Conservation (phyloP, 2,113 vertebrate species). For the Leucopsar rothschildi region DNA sequence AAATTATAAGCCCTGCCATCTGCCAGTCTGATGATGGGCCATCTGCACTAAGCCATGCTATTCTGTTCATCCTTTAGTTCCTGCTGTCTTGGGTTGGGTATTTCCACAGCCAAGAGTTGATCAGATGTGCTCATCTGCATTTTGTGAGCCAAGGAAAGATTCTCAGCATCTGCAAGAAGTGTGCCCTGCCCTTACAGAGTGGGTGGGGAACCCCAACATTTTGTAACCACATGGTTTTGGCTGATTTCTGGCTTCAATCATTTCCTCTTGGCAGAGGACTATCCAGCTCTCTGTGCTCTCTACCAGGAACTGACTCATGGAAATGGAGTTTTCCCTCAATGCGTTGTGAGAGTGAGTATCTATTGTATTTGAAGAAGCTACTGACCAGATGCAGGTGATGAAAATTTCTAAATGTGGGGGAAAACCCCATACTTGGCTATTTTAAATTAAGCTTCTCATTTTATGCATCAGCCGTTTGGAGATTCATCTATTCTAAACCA, state of each 20-base stretch:
- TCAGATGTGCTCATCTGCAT: neutral
- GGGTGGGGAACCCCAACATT: neutral
- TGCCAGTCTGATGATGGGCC: neutral
- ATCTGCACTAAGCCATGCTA: neutral
- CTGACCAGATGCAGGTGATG: neutral
- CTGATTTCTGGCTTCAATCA: neutral
- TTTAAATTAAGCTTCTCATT: neutral
- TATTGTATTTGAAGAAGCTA: neutral
- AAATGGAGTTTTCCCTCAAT: neutral
- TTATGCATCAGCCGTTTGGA: neutral
- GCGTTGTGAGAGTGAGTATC: accelerated
- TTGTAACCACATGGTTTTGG: neutral
- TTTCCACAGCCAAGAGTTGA: neutral
- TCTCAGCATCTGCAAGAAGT: neutral
- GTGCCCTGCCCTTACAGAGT: neutral
- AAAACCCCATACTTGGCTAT: neutral
- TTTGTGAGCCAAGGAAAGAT: neutral
- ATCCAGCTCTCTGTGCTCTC: neutral
- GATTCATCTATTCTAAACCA: neutral
- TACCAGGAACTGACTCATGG: neutral
- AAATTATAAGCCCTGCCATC: neutral
- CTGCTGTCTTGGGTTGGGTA: neutral
- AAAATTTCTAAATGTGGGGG: neutral
- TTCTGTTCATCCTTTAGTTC: neutral
- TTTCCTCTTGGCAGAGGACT: neutral